Percentiles rank a stretch among this genome's conserved stretches.
These are phyloP conservation scores for Monochamus saltuarius DNA, from an alignment of 1,140 invertebrate species.

Conservation along the genomic window DNA sequence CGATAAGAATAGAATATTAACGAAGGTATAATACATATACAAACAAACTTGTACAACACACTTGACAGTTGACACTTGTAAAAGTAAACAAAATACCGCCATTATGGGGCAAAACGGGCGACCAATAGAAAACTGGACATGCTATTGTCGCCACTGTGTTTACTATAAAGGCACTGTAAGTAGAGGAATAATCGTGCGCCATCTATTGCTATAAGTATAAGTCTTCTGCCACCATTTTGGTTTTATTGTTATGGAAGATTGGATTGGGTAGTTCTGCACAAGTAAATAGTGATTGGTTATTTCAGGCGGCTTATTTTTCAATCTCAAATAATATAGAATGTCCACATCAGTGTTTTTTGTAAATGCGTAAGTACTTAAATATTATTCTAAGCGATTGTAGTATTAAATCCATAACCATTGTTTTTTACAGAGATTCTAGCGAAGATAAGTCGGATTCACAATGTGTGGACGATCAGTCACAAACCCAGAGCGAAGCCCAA, in stretches of 20 bases:
- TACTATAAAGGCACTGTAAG: no score
- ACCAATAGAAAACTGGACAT: no score
- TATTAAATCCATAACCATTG: not conserved
- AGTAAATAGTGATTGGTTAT: conserved; percentile 33
- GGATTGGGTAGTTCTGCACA: conserved; percentile 21
- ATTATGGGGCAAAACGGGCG: no score
- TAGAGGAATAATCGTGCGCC: no score
- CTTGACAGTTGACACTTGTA: no score
- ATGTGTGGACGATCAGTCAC: conserved; percentile 42
- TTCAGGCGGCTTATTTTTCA: conserved; percentile 22
- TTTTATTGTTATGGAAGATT: conserved; percentile 6
- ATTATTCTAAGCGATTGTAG: not conserved
- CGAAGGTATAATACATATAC: no score
- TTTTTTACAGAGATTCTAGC: conserved; percentile 25
- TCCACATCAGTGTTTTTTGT: conserved; percentile 37
- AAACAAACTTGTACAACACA: no score
- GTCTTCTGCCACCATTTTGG: no score
- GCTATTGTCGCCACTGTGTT: no score
- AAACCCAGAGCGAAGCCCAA: conserved; percentile 60
- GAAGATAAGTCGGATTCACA: conserved; percentile 38
- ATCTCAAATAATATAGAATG: conserved; percentile 28
- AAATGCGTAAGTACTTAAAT: conserved; percentile 32
- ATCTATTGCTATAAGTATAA: no score
- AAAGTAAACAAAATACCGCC: no score
- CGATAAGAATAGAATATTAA: no score